phyloP scores from a whole-genome alignment of 2,113 vertebrate species.

The Siniperca knerii region DNA sequence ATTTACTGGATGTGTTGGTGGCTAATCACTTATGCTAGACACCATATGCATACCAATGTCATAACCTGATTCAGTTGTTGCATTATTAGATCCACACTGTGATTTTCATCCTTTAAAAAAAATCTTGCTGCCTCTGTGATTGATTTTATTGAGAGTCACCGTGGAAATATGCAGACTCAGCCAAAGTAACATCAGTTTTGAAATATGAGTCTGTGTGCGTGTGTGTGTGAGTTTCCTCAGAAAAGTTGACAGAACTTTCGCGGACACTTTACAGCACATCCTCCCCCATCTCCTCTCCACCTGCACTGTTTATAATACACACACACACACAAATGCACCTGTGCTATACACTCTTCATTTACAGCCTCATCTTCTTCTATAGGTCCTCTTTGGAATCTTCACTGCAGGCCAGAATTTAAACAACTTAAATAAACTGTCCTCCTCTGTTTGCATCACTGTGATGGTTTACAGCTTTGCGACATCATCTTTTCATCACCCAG shows the following conservation, averaged over 20 bases:
- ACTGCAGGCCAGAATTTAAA: slow-evolving; percentile 18
- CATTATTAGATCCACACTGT: not conserved
- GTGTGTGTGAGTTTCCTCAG: slow-evolving; percentile 1
- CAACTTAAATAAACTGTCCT: not conserved
- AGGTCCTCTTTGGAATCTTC: slow-evolving; percentile 24
- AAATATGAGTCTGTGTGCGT: slow-evolving; percentile 28
- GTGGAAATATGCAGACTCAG: slow-evolving; percentile 28
- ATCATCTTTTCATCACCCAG: not conserved
- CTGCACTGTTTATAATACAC: slow-evolving; percentile 50
- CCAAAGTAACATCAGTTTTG: slow-evolving; percentile 36
- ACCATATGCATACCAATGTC: not conserved
- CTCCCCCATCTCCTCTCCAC: slow-evolving; percentile 52
- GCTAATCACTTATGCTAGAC: not conserved
- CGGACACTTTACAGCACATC: slow-evolving; percentile 66
- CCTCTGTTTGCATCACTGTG: slow-evolving; percentile 4
- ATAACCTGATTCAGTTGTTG: not conserved
- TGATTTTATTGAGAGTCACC: slow-evolving; percentile 26
- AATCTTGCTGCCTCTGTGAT: slow-evolving; percentile 6
- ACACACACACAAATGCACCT: slow-evolving; percentile 3
- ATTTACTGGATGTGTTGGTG: slow-evolving; percentile 10
- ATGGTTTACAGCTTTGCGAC: slow-evolving; percentile 12
- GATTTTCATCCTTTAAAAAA: slow-evolving; percentile 16
- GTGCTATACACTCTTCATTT: slow-evolving; percentile 25
- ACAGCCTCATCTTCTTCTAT: slow-evolving; percentile 15
- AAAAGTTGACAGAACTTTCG: slow-evolving; percentile 48